A percentile compares a stretch with the other conserved stretches of the same genome.
Evolutionary conservation across 2,113 vertebrate genomes (phyloP).

Genomic region (Numenius arquata): DNA sequence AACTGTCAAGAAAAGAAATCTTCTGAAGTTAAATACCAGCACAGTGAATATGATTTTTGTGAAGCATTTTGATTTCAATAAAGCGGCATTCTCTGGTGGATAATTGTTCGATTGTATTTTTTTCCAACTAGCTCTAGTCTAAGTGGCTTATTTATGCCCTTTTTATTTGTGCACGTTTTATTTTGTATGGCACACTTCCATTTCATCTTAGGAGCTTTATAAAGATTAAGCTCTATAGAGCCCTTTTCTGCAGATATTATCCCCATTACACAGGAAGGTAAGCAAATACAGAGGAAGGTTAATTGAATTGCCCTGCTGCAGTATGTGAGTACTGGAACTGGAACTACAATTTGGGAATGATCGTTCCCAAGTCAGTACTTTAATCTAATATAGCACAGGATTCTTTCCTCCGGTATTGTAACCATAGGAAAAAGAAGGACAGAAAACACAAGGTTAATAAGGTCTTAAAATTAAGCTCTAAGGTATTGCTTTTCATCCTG

Average conservation of each 20-base stretch:
- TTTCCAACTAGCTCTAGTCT: background rate
- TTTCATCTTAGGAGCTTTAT: background rate
- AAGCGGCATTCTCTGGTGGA: background rate
- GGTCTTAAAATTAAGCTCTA: background rate
- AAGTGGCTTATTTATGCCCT: background rate
- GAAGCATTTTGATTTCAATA: background rate
- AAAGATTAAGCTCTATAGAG: background rate
- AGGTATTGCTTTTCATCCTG: background rate
- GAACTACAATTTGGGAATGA: constrained; percentile 23
- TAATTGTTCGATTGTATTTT: background rate
- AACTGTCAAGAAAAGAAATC: background rate
- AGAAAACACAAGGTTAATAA: background rate
- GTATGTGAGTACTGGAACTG: constrained; percentile 12
- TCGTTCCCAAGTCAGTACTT: constrained; percentile 16
- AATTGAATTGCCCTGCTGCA: constrained; percentile 50
- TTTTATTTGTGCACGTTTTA: background rate
- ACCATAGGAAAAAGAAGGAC: background rate
- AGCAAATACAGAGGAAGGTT: constrained; percentile 41
- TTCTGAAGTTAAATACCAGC: background rate
- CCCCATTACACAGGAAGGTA: constrained; percentile 31
- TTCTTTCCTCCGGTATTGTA: background rate
- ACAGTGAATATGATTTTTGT: background rate
- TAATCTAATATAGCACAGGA: background rate
- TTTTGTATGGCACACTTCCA: background rate
- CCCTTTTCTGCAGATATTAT: constrained; percentile 27